Evolutionary conservation across 2,113 vertebrate genomes (phyloP).

Genomic region (Elgaria multicarinata): DNA sequence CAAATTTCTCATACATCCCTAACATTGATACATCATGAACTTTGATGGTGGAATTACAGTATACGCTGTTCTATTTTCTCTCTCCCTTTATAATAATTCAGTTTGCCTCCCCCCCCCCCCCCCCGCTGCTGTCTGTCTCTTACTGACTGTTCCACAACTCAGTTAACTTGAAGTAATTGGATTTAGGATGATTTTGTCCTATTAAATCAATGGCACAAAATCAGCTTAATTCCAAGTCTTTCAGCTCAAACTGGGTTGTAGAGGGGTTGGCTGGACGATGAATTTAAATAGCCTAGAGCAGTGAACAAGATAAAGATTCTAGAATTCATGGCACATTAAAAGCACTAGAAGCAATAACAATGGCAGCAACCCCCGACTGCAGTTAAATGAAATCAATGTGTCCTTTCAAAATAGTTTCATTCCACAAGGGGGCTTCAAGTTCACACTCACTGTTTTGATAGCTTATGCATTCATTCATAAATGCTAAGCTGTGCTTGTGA

Average conservation of each 20-base stretch:
- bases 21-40: not conserved
- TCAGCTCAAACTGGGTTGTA: conserved; percentile 1
- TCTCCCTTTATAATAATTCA: not conserved
- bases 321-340: not conserved
- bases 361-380: rapidly evolving
- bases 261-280: not conserved
- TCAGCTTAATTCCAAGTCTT: conserved; percentile 28
- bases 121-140: conserved; percentile 9
- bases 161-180: conserved; percentile 43
- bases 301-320: not conserved
- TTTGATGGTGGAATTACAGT: not conserved
- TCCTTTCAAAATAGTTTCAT: conserved; percentile 51
- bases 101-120: not conserved
- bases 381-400: conserved; percentile 57
- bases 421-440: conserved; percentile 83
- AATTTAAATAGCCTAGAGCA: not conserved
- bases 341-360: not conserved
- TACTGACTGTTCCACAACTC: conserved; percentile 24
- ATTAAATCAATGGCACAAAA: conserved; percentile 36
- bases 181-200: conserved; percentile 41
- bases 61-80: not conserved
- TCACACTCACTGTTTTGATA: conserved; percentile 44
- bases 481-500: conserved; percentile 29
- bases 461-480: conserved; percentile 47
- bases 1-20: too few relatives aligned